phyloP scores from a whole-genome alignment of 2,797 vertebrate genomes.

The Moxostoma hubbsi region DNA sequence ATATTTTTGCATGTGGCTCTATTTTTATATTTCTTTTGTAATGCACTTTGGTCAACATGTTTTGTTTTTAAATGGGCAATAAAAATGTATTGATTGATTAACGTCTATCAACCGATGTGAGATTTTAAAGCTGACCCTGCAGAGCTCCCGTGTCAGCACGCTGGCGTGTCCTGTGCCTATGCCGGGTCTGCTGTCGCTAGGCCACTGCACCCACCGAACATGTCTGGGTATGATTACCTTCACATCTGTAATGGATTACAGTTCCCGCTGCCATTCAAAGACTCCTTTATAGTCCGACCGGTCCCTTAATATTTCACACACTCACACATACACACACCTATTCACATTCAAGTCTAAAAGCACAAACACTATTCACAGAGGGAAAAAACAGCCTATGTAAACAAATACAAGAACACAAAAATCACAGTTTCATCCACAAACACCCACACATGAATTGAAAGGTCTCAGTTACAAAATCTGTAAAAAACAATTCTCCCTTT shows the following conservation, averaged over 20 bases:
- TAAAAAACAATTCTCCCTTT: constrained; percentile 53
- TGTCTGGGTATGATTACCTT: constrained; percentile 82
- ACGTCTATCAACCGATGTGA: too few species aligned
- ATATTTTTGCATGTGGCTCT: too few species aligned
- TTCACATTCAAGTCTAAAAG: constrained; percentile 47
- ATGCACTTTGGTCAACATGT: too few species aligned
- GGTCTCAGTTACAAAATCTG: constrained; percentile 55
- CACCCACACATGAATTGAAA: constrained; percentile 8
- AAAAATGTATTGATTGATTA: too few species aligned
- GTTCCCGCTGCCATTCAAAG: constrained; percentile 76
- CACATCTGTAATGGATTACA: constrained; percentile 83
- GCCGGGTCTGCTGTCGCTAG: constrained; percentile 65
- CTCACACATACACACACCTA: constrained; percentile 58
- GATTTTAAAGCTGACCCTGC: too few species aligned
- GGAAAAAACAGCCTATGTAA: constrained; percentile 33
- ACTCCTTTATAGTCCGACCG: constrained; percentile 77
- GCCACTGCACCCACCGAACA: constrained; percentile 77
- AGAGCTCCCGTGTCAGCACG: too few species aligned
- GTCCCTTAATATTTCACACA: constrained; percentile 71
- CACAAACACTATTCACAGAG: constrained; percentile 34
- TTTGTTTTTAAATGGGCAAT: too few species aligned
- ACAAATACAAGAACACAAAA: constrained; percentile 44
- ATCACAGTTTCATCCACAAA: constrained; percentile 4
- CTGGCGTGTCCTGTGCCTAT: too few species aligned
- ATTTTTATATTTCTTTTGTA: too few species aligned